Conservation (phyloP, 2,888 invertebrate genomes). For the Siphlonurus alternatus region DNA sequence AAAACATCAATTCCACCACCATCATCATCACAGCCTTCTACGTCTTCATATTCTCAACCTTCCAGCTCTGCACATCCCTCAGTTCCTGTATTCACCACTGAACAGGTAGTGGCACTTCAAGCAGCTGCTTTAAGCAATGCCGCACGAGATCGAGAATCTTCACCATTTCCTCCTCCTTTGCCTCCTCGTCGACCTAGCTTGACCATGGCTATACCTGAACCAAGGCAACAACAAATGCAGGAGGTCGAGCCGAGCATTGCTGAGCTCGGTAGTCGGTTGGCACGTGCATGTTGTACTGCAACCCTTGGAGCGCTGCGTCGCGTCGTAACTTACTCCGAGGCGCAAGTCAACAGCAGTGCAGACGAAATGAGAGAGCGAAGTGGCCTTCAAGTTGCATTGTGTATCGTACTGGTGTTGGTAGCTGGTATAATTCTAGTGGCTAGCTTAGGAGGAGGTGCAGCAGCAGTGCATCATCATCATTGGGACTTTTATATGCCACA, state of each 20-base stretch:
- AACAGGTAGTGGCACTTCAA: not conserved
- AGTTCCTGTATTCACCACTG: not conserved
- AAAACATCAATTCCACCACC: not conserved
- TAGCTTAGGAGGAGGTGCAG: not conserved
- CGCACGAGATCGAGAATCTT: not conserved
- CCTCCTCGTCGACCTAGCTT: not conserved
- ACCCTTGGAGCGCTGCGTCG: not conserved
- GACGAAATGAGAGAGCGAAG: not conserved
- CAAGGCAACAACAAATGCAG: not conserved
- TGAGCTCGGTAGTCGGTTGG: not conserved
- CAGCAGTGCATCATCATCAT: not conserved
- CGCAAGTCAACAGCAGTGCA: not conserved
- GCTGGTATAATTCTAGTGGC: not conserved
- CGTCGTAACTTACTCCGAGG: not conserved
- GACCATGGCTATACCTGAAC: not conserved
- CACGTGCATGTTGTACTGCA: not conserved
- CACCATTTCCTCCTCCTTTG: not conserved
- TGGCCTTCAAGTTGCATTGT: constrained; percentile 1
- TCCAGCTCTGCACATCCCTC: not conserved
- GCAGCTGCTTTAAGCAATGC: constrained; percentile 1
- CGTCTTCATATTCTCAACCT: not conserved
- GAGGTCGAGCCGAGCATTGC: not conserved
- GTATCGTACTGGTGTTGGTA: not conserved
- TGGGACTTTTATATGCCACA: constrained; percentile 3
- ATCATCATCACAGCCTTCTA: not conserved